A percentile compares a stretch with the other conserved stretches of the same genome.
These are phyloP conservation scores for Amblyteles armatorius DNA, from an alignment of 2,888 invertebrate genomes.

Conservation along the genomic window DNA sequence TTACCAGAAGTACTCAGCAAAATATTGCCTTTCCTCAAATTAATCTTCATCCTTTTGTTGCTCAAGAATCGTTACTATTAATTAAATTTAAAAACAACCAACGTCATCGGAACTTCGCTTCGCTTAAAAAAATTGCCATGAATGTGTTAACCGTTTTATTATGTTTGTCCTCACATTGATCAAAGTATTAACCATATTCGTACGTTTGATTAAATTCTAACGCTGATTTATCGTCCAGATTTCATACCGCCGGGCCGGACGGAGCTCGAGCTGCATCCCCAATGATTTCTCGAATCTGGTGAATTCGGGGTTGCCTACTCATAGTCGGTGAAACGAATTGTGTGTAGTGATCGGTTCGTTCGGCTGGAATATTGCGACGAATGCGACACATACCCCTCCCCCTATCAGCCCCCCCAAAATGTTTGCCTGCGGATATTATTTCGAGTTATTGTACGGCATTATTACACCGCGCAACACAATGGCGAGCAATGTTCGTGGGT, in stretches of 20 bases:
- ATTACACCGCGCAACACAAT: conserved; percentile 71
- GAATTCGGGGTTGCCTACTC: conserved; percentile 47
- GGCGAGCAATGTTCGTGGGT: conserved; percentile 63
- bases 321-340: conserved; percentile 70
- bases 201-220: conserved; percentile 35
- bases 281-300: conserved; percentile 65
- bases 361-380: conserved; percentile 74
- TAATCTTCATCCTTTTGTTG: not conserved
- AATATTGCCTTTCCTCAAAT: too few species aligned
- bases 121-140: too few species aligned
- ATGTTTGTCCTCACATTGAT: not conserved
- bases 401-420: not conserved
- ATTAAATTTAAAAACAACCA: too few species aligned
- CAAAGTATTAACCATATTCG: conserved; percentile 3
- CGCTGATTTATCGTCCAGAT: conserved; percentile 41
- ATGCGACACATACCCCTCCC: conserved; percentile 63
- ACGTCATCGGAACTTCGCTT: too few species aligned
- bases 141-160: conserved; percentile 2
- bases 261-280: not conserved
- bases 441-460: conserved; percentile 65
- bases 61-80: not conserved
- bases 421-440: conserved; percentile 55
- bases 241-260: conserved; percentile 24
- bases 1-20: too few species aligned
- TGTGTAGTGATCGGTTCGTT: conserved; percentile 70